These are phyloP conservation scores for Palythoa grandis DNA, from an alignment of 92 coral and sea anemone species.

Conservation along the genomic window DNA sequence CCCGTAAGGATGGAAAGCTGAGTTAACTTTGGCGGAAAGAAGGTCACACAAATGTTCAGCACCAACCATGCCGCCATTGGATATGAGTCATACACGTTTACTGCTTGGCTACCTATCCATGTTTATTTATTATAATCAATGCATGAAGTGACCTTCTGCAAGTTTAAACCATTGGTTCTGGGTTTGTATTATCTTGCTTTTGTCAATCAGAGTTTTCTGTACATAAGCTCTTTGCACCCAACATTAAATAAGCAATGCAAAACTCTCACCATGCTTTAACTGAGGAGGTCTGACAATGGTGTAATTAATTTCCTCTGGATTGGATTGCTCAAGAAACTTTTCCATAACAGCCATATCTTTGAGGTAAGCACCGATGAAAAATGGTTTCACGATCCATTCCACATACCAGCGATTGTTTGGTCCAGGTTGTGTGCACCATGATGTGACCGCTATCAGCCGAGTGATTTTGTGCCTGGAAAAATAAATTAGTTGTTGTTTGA, in stretches of 20 bases:
- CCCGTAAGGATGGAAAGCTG: too few species aligned
- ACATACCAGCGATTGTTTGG: constrained; percentile 82
- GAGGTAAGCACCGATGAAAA: constrained; percentile 71
- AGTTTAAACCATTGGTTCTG: too few species aligned
- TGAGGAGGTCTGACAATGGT: constrained; percentile 85
- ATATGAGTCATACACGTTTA: too few species aligned
- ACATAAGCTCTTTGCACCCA: background rate
- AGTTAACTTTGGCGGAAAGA: too few species aligned
- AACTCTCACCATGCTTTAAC: constrained; percentile 59
- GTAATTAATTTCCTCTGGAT: constrained; percentile 69
- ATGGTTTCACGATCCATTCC: constrained; percentile 88
- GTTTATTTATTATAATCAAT: too few species aligned
- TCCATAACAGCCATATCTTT: constrained; percentile 91
- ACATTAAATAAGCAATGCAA: background rate
- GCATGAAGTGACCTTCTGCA: too few species aligned
- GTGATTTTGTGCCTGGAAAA: background rate
- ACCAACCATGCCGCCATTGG: too few species aligned
- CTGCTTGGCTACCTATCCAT: too few species aligned
- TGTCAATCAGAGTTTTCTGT: background rate
- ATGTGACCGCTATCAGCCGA: constrained; percentile 72
- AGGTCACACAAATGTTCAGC: too few species aligned
- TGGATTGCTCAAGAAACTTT: constrained; percentile 61
- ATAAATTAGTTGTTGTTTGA: background rate
- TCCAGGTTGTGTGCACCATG: constrained; percentile 89
- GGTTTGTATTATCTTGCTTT: too few species aligned